Base-by-base conservation (phyloP, 2,113 vertebrate species). In the Lipotes vexillifer region DNA sequence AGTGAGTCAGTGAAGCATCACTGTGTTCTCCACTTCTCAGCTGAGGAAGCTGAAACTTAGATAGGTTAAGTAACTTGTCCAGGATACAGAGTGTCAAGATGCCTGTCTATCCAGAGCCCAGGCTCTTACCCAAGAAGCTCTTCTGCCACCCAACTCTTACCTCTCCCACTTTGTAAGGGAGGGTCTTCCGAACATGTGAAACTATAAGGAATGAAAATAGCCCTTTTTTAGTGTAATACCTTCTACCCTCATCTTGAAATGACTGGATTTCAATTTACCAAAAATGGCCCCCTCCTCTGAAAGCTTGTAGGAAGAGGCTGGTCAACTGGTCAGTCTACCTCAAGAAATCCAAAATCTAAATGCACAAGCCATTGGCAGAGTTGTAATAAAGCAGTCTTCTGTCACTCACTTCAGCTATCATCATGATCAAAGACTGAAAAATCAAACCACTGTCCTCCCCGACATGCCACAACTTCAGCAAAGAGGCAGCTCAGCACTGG, bases 381-480 rank as follows among this genome's bases (percentile, higher is more conserved):
- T 52, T 65, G 29, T 23, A 77, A 77, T 31, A 85, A 52, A 65
- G 61, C 12, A 55, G 23, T 78, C 52, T 80, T 91, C 65, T 63
- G 36, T 71, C 25, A 63, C 21, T 75, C 27, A 72, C 15, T 94
- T 88, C 66, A 82, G 71, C 68, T 77, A 65, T 75, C 65, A 84
- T 49, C n/a, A 84, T 55, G 29, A 88, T 87, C 78, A 88, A 71
- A 88, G 44, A 66, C 27, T 81, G 68, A 96, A 83, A 96, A 96
- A 59, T 41, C 8, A 80, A 95, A 86, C 46, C 36, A 78, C 49
- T 81, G 86, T 82, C 78, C 20, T 92, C 52, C 52, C 6, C 44
- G 23, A 90, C 31, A 81, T 44, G 49, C 63, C 8, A 68, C 49
- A 27, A 87, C 68, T 81, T 89, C 13, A 82, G 52, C 52, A 41